A percentile compares a stretch with the other conserved stretches of the same genome.
Evolutionary conservation across 2,888 invertebrate species (phyloP).

Genomic region (Odontocerum albicorne): DNA sequence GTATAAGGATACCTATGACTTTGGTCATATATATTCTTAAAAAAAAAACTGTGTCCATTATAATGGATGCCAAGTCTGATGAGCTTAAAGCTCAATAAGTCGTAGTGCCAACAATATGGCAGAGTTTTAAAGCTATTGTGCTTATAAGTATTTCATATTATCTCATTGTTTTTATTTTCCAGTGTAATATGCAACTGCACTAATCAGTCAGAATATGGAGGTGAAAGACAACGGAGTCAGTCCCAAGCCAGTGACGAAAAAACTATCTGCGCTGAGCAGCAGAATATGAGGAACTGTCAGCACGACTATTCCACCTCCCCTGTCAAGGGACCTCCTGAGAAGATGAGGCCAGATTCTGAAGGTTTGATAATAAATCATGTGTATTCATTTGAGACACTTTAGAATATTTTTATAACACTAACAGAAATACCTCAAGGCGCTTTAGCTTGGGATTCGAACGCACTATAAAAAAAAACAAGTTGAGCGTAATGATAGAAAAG

Average conservation of each 20-base stretch:
- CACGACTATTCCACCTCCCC: constrained; percentile 65
- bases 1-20: too few species aligned
- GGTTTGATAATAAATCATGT: constrained; percentile 48
- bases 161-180: constrained; percentile 9
- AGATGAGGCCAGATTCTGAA: constrained; percentile 59
- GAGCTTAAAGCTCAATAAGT: too few species aligned
- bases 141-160: not conserved
- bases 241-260: constrained; percentile 61
- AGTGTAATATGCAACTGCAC: constrained; percentile 52
- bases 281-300: constrained; percentile 67
- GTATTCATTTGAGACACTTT: too few species aligned
- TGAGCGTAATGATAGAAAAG: too few species aligned
- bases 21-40: too few species aligned
- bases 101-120: too few species aligned
- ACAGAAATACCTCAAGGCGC: too few species aligned
- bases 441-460: too few species aligned
- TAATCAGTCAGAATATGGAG: constrained; percentile 40
- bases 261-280: constrained; percentile 63
- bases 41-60: too few species aligned
- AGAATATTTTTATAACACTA: too few species aligned
- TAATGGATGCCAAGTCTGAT: too few species aligned
- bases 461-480: too few species aligned
- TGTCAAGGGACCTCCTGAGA: constrained; percentile 53
- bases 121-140: not conserved
- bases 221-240: constrained; percentile 52